A percentile compares a stretch with the other conserved stretches of the same genome.
phyloP scores from a whole-genome alignment of 2,888 invertebrate species.

The Malachius bipustulatus region DNA sequence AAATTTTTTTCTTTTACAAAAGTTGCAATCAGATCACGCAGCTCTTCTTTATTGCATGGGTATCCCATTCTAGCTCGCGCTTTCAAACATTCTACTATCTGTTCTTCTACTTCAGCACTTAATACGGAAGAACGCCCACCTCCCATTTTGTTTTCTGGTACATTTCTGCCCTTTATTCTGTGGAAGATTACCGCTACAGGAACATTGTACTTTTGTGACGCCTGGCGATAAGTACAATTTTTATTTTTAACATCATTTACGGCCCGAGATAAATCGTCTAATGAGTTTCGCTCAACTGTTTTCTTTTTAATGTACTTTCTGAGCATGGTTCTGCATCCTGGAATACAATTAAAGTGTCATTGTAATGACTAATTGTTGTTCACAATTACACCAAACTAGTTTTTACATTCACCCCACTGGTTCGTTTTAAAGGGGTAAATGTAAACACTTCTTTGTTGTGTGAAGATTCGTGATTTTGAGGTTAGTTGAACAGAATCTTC shows the following conservation, averaged over 20 bases:
- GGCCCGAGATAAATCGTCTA: constrained; percentile 5
- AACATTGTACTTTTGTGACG: constrained; percentile 11
- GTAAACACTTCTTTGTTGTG: too few species aligned
- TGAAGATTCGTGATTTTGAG: too few species aligned
- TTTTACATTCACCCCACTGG: too few species aligned
- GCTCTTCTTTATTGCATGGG: constrained; percentile 21
- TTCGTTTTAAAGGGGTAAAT: too few species aligned
- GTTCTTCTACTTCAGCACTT: constrained; percentile 11
- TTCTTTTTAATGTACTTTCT: too few species aligned
- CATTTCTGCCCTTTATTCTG: constrained; percentile 16
- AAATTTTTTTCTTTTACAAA: constrained; percentile 14
- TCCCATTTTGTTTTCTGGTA: constrained; percentile 9
- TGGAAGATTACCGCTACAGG: constrained; percentile 16
- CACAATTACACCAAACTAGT: too few species aligned
- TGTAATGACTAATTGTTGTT: too few species aligned
- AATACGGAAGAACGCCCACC: constrained; percentile 11
- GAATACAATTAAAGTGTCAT: too few species aligned
- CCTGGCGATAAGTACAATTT: constrained; percentile 16
- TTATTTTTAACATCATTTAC: constrained; percentile 15
- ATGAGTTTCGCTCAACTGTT: too few species aligned
- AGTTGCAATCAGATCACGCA: constrained; percentile 14
- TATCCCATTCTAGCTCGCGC: constrained; percentile 20
- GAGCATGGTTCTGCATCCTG: too few species aligned
- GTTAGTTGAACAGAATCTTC: too few species aligned
- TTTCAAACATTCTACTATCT: constrained; percentile 18